phyloP scores from a whole-genome alignment of 2,888 invertebrate genomes.

The Hyposoter dolosus region DNA sequence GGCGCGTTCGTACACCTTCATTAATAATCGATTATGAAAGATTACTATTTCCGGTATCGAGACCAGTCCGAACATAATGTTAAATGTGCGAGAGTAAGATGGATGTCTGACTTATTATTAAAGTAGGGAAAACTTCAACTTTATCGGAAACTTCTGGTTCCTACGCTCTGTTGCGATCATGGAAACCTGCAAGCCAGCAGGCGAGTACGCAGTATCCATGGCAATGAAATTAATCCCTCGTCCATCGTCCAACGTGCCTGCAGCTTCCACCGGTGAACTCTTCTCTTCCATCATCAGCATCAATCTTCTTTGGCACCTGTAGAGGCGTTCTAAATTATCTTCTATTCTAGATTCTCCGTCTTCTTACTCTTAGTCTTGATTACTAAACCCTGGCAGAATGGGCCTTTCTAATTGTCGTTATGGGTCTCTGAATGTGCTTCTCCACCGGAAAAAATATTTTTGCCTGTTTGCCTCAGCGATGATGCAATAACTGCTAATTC shows the following conservation, averaged over 20 bases:
- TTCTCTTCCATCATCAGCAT: constrained; percentile 12
- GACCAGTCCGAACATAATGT: constrained; percentile 58
- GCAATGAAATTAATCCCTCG: constrained; percentile 79
- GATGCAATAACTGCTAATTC: constrained; percentile 8
- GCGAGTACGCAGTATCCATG: constrained; percentile 3
- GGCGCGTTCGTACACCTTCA: constrained; percentile 70
- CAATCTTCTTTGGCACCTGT: constrained; percentile 22
- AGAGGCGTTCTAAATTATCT: background rate
- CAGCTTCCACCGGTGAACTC: constrained; percentile 48
- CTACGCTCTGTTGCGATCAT: constrained; percentile 50
- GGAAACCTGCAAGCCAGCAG: constrained; percentile 30
- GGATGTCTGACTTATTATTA: constrained; percentile 77
- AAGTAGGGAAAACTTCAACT: constrained; percentile 79
- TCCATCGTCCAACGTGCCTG: constrained; percentile 75
- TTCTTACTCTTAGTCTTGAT: constrained; percentile 75
- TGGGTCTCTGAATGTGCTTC: constrained; percentile 62
- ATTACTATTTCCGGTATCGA: constrained; percentile 78
- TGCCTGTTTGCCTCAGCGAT: background rate
- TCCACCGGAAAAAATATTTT: background rate
- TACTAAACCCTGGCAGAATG: constrained; percentile 74
- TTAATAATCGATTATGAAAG: constrained; percentile 83
- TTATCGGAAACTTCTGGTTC: constrained; percentile 78
- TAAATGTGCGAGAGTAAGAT: constrained; percentile 48
- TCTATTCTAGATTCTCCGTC: constrained; percentile 51
- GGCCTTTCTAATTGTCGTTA: constrained; percentile 12